Evolutionary conservation across 2,113 vertebrate species (phyloP), one percentile per base, ranked within the genome.

Genomic region (Malurus alboscapulatus): DNA sequence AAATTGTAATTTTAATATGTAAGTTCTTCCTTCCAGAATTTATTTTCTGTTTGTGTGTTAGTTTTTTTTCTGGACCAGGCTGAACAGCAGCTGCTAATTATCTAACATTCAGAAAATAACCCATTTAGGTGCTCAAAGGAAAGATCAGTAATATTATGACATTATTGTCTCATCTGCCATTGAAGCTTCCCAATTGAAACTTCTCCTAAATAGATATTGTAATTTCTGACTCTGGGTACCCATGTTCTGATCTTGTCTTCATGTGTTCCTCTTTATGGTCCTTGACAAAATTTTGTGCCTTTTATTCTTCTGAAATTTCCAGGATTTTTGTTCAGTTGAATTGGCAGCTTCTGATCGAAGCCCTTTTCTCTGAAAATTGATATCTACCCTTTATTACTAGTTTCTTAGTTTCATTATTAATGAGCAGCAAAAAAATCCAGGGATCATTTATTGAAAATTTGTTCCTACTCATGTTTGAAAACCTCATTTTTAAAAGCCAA

Each of bases 401-500:
- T 54, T 83, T 84, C 11, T 93, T 96, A 90, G 30, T 93, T 94
- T 96, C 38, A 88, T 82, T 61, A 73, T 87, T 97, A 96, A 96
- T 88, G 42, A 87, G 68, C 30, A 75, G 4, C 22, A 94, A 89
- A 77, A 90, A 90, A 94, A 89, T 72, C 36, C 29, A 65, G 81
- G 22, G 81, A 77, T 89, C 24, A 78, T 81, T 76, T 68, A 84
- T 97, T 95, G 95, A 91, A 95, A 94, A 85, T 92, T 55, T 94
- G 5, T 93, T 96, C 36, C 24, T 79, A 71, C 15, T 92, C 68
- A 58, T 91, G 21, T 89, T 91, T 94, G 91, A 96, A 97, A 97
- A 92, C 75, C 73, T 96, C 30, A 74, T 84, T 93, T 95, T 96
- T 97, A 79, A 95, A 96, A 97, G 85, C 34, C 72, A 96, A 96